Conservation (phyloP, 2,888 invertebrate species). For the Protophormia terraenovae region DNA sequence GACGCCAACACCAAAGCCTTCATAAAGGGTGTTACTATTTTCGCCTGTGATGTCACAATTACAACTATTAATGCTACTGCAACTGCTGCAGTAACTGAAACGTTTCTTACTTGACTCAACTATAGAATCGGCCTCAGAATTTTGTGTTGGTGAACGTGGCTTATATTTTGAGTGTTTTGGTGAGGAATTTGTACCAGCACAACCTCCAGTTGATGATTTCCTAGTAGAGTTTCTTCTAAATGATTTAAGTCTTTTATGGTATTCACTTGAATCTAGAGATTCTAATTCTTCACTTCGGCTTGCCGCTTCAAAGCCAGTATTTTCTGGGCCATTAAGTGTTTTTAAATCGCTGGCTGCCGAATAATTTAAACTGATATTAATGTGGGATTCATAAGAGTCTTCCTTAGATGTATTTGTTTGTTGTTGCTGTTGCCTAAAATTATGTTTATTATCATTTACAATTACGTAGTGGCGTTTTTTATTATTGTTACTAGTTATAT, state of each 20-base stretch:
- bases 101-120: conserved; percentile 28
- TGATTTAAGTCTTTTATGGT: conserved; percentile 22
- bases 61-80: conserved; percentile 78
- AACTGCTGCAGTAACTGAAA: conserved; percentile 70
- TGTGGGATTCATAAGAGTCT: background rate
- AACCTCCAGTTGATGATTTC: background rate
- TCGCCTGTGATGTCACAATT: conserved; percentile 79
- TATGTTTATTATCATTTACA: conserved; percentile 11
- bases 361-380: background rate
- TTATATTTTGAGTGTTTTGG: conserved; percentile 29
- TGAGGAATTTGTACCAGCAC: background rate
- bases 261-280: background rate
- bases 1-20: conserved; percentile 74
- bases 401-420: background rate
- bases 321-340: background rate
- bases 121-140: conserved; percentile 25
- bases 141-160: conserved; percentile 20
- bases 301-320: background rate
- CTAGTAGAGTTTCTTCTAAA: conserved; percentile 11
- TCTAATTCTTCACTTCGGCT: background rate
- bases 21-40: conserved; percentile 75
- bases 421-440: background rate
- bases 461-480: conserved; percentile 4
- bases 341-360: background rate
- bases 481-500: background rate